Evolutionary conservation across 35 echinoderm and acorn worm genomes (phyloP), one percentile per base, ranked within the genome.

Genomic region (Apostichopus californicus): DNA sequence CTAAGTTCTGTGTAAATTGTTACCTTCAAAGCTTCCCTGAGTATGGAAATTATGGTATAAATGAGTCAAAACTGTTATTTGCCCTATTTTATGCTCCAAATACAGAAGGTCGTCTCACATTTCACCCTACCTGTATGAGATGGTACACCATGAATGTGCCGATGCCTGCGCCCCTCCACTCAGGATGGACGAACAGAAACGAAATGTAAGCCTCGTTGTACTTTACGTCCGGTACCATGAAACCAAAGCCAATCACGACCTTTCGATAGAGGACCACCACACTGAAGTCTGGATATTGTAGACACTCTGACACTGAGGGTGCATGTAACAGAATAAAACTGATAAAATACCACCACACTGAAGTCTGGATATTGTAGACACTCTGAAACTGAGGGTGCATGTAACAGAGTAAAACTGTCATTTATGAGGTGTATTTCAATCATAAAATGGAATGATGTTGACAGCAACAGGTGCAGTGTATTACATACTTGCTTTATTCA

Each of bases 171-270:
- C 78, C 90, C 86, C 95, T 96, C 96, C 96, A 98, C 77, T 98
- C 96, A 9, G 96, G 96, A 78, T 98, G 96, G 22, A 98, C 94
- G 80, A 98, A 98, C 46, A 98, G 87, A 73, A 98, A 98, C 0
- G 96, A 98, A 57, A 98, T 98, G 65, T 99, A 99, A 9, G 97
- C 97, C 88, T 96, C 97, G 78, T 99, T 99, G 71, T 96, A 99
- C 59, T 99, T 99, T 7, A 99, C 93, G 58, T 99, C 97, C 63
- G 97, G 97, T 9, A 99, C 97, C 97, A 99, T 99, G 93, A 99
- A 99, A 1, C 95, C 97, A 87, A 99, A 99, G 0, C 97, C 97
- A 55, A 99, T 96, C 54, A 96, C 97, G 5, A 99, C 97, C 91
- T 94, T 96, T 7, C 95, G 95, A 83, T 99, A 99, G 0, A 99